Conservation (phyloP, 2,797 vertebrate genomes). For the Typhlichthys subterraneus region DNA sequence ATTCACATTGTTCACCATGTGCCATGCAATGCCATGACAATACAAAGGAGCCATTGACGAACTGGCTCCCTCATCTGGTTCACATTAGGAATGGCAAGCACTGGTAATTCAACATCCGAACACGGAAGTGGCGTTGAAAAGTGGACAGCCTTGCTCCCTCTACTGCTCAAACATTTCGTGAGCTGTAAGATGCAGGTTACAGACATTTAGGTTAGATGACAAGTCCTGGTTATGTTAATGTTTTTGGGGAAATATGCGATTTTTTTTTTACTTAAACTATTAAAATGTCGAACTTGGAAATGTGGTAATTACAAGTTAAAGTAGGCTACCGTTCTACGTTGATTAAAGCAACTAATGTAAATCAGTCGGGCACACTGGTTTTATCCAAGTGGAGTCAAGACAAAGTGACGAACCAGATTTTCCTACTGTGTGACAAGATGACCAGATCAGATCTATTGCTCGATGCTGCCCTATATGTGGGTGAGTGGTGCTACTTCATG, state of each 20-base stretch:
- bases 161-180: conserved; percentile 37
- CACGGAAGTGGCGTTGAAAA: conserved; percentile 38
- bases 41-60: conserved; percentile 65
- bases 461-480: neutral
- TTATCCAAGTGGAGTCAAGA: too few relatives aligned
- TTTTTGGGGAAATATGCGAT: too few relatives aligned
- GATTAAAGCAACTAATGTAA: too few relatives aligned
- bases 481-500: neutral
- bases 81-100: conserved; percentile 37
- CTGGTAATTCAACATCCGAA: conserved; percentile 57
- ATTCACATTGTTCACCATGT: conserved; percentile 62
- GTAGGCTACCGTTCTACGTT: too few relatives aligned
- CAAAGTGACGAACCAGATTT: too few relatives aligned
- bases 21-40: conserved; percentile 51
- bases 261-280: too few relatives aligned
- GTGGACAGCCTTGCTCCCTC: conserved; percentile 44
- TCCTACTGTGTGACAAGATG: too few relatives aligned
- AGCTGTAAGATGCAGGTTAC: neutral
- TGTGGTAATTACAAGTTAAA: too few relatives aligned
- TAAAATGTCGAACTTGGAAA: too few relatives aligned
- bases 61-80: conserved; percentile 74
- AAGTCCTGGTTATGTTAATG: too few relatives aligned
- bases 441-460: too few relatives aligned
- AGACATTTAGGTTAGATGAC: neutral
- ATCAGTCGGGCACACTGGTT: too few relatives aligned